Base-by-base conservation (phyloP, 2,113 vertebrate genomes). In the Axis porcinus region DNA sequence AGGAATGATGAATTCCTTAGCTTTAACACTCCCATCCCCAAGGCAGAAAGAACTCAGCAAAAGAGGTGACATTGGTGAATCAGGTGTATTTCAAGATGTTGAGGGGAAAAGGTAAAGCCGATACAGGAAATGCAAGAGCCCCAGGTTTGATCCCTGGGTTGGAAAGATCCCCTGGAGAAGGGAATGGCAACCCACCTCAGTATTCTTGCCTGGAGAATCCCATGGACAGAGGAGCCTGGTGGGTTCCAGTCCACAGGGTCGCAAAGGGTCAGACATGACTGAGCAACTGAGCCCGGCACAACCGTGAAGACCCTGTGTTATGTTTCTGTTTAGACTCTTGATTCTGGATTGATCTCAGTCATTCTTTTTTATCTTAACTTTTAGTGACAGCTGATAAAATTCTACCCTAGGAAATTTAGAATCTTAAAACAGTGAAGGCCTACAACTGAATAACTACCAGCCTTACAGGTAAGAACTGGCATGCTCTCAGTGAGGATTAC, bases 301-400 rank as follows among this genome's bases (percentile, higher is more conserved):
- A 43, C 70, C 0, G 0, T 76, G 70, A 83, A 36, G n/a, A 11
- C 9, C 7, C 6, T 0, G 0, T 6, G 13, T 13, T 7, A 11
- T 30, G 3, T 33, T 50, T 19, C 81, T 45, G 1, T 58, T 57
- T 23, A 21, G 36, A 11, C 14, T 6, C 57, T 19, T 30, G 43
- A n/a, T 7, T 27, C 78, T 52, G 67, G 36, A 14, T 21, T 45
- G 21, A 11, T 14, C 74, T 76, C 23, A n/a, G 43, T 47, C 36
- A 40, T 60, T 45, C 27, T 57, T 30, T 92, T 14, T 12, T 67
- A 28, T 33, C 15, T 23, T 25, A 17, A 15, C 19, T 7, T 36
- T 21, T 25, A 2, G 5, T 23, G 27, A 16, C 4, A n/a, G 30
- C 16, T 45, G 50, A 36, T 54, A 7, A 74, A 12, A 19, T 25